Evolutionary conservation across 2,113 vertebrate species (phyloP).

Genomic region (Hemichromis elongatus): DNA sequence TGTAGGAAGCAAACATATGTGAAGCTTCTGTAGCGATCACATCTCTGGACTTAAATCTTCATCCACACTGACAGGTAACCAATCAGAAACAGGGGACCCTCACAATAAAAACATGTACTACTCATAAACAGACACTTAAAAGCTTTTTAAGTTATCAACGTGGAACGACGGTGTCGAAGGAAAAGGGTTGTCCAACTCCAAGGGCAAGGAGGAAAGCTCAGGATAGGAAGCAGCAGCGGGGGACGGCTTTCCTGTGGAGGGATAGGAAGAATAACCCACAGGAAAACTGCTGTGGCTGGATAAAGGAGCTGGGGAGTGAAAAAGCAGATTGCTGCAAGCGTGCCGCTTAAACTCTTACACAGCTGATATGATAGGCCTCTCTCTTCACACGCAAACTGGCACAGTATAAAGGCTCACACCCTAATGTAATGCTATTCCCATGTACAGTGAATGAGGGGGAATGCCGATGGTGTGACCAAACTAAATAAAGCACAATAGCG

Average conservation of each 20-base stretch:
- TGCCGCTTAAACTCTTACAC: slow-evolving; percentile 43
- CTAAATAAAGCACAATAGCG: slow-evolving; percentile 26
- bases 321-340: slow-evolving; percentile 63
- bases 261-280: slow-evolving; percentile 71
- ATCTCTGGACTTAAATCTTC: not conserved
- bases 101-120: not conserved
- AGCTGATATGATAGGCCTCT: slow-evolving; percentile 51
- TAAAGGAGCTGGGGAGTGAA: slow-evolving; percentile 65
- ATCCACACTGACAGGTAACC: not conserved
- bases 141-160: slow-evolving; percentile 16
- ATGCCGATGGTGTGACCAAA: slow-evolving; percentile 15
- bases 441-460: slow-evolving; percentile 20
- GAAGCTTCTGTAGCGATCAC: not conserved
- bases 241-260: slow-evolving; percentile 69
- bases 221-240: slow-evolving; percentile 64
- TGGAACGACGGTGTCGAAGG: slow-evolving; percentile 30
- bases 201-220: slow-evolving; percentile 50
- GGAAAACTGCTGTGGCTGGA: slow-evolving; percentile 68
- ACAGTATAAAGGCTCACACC: slow-evolving; percentile 23
- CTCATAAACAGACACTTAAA: not conserved
- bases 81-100: not conserved
- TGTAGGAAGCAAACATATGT: not conserved
- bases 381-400: slow-evolving; percentile 63
- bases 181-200: slow-evolving; percentile 44
- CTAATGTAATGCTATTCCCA: slow-evolving; percentile 1